Evolutionary conservation across 2,797 vertebrate genomes (phyloP).

Genomic region (Melanotaenia parkinsoni): DNA sequence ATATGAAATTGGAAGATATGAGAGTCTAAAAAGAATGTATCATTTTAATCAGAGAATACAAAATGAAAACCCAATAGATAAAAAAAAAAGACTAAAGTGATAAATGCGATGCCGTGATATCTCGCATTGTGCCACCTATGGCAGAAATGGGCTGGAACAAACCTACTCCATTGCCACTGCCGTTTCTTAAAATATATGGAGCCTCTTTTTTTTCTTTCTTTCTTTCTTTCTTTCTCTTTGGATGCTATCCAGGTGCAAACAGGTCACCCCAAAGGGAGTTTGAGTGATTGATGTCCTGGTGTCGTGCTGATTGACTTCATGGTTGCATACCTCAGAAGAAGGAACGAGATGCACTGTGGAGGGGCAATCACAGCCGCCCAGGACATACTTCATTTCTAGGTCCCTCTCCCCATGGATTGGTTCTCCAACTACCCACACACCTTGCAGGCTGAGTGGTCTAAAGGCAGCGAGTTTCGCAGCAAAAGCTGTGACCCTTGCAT

Average conservation of each 20-base stretch:
- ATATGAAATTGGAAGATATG: conserved; percentile 61
- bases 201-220: not conserved
- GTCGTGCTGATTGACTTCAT: conserved; percentile 80
- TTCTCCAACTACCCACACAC: conserved; percentile 59
- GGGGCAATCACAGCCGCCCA: conserved; percentile 62
- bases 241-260: conserved; percentile 64
- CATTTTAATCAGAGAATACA: conserved; percentile 52
- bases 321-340: conserved; percentile 78
- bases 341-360: conserved; percentile 58
- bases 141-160: conserved; percentile 35
- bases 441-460: conserved; percentile 60
- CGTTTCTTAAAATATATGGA: conserved; percentile 32
- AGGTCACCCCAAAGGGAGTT: conserved; percentile 73
- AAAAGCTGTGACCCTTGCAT: conserved; percentile 57
- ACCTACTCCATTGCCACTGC: conserved; percentile 2
- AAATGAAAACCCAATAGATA: conserved; percentile 40
- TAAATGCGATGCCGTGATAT: conserved; percentile 43
- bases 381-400: conserved; percentile 65
- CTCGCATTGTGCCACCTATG: conserved; percentile 14
- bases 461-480: conserved; percentile 45
- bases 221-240: conserved; percentile 26
- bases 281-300: conserved; percentile 77
- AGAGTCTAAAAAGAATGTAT: conserved; percentile 44
- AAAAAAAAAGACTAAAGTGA: conserved; percentile 45
- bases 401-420: conserved; percentile 49